These are phyloP conservation scores for Rhaphigaster nebulosa DNA, from an alignment of 2,888 invertebrate genomes.

Conservation along the genomic window DNA sequence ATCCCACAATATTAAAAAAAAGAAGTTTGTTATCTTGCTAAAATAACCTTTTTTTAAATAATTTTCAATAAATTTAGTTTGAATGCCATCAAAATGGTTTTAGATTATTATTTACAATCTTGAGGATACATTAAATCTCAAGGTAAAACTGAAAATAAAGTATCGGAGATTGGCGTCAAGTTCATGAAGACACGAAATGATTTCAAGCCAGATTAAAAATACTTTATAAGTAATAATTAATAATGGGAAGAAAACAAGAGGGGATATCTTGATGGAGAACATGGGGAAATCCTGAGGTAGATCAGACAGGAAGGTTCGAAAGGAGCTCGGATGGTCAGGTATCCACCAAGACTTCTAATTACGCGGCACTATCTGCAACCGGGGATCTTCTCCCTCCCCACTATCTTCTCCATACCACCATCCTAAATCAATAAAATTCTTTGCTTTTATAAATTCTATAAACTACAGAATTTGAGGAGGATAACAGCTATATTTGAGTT, in stretches of 20 bases:
- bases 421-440: slow-evolving; percentile 28
- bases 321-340: slow-evolving; percentile 10
- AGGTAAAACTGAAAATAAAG: slow-evolving; percentile 13
- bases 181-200: slow-evolving; percentile 21
- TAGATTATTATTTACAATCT: not conserved
- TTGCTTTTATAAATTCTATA: not conserved
- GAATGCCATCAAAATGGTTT: not conserved
- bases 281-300: slow-evolving; percentile 13
- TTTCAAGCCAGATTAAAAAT: slow-evolving; percentile 26
- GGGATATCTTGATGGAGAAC: slow-evolving; percentile 7
- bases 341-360: slow-evolving; percentile 32
- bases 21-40: too few species aligned
- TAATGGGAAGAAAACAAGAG: slow-evolving; percentile 29
- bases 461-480: not conserved
- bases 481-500: not conserved
- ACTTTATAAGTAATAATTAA: slow-evolving; percentile 42
- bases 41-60: too few species aligned
- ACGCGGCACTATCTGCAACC: slow-evolving; percentile 44
- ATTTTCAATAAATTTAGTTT: not conserved
- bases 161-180: not conserved
- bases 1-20: too few species aligned
- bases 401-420: not conserved
- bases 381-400: not conserved
- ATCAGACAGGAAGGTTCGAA: slow-evolving; percentile 10
- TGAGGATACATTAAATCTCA: not conserved